A percentile compares a stretch with the other conserved stretches of the same genome.
These are phyloP conservation scores for Drosophila merina DNA, from an alignment of 2,888 invertebrate species.

Conservation along the genomic window DNA sequence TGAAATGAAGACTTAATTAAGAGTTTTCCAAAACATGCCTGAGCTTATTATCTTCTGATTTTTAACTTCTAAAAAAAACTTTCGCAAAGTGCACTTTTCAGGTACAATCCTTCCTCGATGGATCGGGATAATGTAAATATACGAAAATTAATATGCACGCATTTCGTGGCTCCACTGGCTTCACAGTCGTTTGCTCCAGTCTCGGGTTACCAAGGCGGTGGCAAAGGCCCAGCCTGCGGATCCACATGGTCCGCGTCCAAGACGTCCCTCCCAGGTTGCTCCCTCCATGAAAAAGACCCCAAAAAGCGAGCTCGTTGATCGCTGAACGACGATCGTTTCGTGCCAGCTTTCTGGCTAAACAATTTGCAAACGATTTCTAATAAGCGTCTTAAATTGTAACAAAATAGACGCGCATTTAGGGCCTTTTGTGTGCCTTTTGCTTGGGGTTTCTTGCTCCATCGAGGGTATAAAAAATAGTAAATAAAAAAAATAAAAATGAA, in stretches of 20 bases:
- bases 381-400: conserved; percentile 79
- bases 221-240: conserved; percentile 11
- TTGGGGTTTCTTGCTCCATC: conserved; percentile 27
- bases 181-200: conserved; percentile 10
- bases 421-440: conserved; percentile 61
- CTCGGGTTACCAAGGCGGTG: conserved; percentile 43
- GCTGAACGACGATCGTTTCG: conserved; percentile 50
- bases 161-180: conserved; percentile 67
- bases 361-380: conserved; percentile 81
- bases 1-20: too few species aligned
- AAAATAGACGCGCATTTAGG: conserved; percentile 77
- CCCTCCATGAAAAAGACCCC: conserved; percentile 9
- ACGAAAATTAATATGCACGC: conserved; percentile 81
- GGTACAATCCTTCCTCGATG: conserved; percentile 29
- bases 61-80: not conserved
- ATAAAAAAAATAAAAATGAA: conserved; percentile 18
- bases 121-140: conserved; percentile 61
- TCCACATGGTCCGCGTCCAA: conserved; percentile 17
- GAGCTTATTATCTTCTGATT: too few species aligned
- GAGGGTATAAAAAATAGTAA: conserved; percentile 10
- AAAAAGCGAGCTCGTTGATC: conserved; percentile 16
- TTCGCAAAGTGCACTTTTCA: conserved; percentile 6
- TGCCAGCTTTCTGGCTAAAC: conserved; percentile 71
- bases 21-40: too few species aligned
- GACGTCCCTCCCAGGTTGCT: conserved; percentile 1